phyloP scores from a whole-genome alignment of 2,797 vertebrate species.

The Crocidura indochinensis region DNA sequence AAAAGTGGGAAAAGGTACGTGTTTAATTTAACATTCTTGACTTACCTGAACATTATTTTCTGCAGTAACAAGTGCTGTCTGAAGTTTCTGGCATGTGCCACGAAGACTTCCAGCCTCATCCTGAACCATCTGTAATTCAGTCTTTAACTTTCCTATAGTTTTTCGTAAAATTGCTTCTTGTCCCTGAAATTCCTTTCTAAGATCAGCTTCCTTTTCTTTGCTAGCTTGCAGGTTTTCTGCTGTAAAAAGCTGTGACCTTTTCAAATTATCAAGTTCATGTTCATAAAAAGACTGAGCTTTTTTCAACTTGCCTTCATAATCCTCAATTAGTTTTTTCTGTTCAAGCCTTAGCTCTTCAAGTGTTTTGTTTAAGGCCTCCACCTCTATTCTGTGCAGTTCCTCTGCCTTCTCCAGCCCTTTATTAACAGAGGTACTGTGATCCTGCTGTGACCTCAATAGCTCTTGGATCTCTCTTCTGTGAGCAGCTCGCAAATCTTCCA shows the following conservation, averaged over 20 bases:
- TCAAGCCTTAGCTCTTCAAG: slow-evolving; percentile 96
- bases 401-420: slow-evolving; percentile 96
- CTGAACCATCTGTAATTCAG: slow-evolving; percentile 95
- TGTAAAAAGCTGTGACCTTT: slow-evolving; percentile 97
- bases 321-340: slow-evolving; percentile 96
- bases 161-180: slow-evolving; percentile 97
- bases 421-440: slow-evolving; percentile 94
- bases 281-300: slow-evolving; percentile 98
- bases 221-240: slow-evolving; percentile 96
- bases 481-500: slow-evolving; percentile 95
- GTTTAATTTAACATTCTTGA: neutral
- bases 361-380: slow-evolving; percentile 94
- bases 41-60: slow-evolving; percentile 95
- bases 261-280: slow-evolving; percentile 97
- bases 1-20: neutral
- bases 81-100: slow-evolving; percentile 96
- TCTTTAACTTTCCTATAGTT: slow-evolving; percentile 95
- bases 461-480: slow-evolving; percentile 97
- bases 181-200: slow-evolving; percentile 96
- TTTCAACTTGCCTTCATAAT: slow-evolving; percentile 97
- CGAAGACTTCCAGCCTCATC: slow-evolving; percentile 95
- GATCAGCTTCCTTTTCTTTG: slow-evolving; percentile 97
- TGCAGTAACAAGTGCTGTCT: slow-evolving; percentile 91
- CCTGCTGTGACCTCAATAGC: slow-evolving; percentile 95
- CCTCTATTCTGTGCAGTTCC: slow-evolving; percentile 94